phyloP scores from a whole-genome alignment of 2,113 vertebrate genomes.

The Eclectus roratus region DNA sequence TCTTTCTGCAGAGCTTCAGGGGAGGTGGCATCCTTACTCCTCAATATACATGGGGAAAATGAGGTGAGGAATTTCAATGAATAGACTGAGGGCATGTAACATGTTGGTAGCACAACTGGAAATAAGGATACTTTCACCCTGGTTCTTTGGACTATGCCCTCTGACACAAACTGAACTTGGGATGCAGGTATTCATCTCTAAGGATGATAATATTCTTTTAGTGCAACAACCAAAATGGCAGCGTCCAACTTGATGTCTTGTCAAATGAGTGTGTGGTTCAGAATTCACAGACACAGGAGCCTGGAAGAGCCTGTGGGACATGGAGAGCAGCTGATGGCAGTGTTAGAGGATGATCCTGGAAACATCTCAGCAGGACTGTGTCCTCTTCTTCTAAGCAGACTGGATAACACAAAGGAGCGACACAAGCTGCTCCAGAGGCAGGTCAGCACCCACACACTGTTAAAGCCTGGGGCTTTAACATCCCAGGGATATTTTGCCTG shows the following conservation, averaged over 20 bases:
- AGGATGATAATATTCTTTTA: background rate
- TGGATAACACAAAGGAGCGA: background rate
- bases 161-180: background rate
- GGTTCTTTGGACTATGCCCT: background rate
- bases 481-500: background rate
- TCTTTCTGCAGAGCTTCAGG: background rate
- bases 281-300: background rate
- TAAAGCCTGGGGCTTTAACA: background rate
- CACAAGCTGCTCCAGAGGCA: background rate
- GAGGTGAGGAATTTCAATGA: background rate
- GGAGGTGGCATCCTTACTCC: background rate
- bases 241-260: background rate
- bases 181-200: background rate
- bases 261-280: background rate
- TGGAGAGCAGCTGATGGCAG: background rate
- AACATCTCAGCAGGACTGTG: background rate
- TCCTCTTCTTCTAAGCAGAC: background rate
- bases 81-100: background rate
- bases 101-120: background rate
- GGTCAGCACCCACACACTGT: fast-evolving
- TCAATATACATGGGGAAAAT: background rate
- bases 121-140: background rate
- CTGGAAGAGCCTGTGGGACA: background rate
- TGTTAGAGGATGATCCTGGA: background rate
- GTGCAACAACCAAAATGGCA: background rate